Evolutionary conservation across 2,797 vertebrate species (phyloP), one percentile per base, ranked within the genome.

Genomic region (Ataeniobius toweri): DNA sequence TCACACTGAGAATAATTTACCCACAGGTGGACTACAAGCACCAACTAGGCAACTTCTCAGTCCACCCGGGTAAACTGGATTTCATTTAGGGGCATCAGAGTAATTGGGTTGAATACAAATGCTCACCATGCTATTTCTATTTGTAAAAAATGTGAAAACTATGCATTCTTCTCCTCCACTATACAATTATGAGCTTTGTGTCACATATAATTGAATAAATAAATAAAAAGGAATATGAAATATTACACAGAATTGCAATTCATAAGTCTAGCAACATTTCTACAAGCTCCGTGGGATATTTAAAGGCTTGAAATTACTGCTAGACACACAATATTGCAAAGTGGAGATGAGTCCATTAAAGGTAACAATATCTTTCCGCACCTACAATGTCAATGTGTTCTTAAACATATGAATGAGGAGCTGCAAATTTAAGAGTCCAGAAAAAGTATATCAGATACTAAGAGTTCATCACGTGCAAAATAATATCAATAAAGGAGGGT

Each of bases 401-500:
- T 76, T 51, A 81, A 84, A 82, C 71, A 76, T 67, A 84, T 72
- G 81, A 85, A 67, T 77, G 75, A 73, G 58, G 75, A 16, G 59
- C 50, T 48, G 71, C 51, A 80, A 87, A 90, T 88, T 85, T 79
- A 88, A 90, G 72, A 83, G 56, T 63, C 58, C 68, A 71, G 81
- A 75, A 88, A 89, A 41, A 86, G 28, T 46, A 83, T 83, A 82
- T 80, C 7, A 28, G 65, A 81, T 83, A 75, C 39, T 87, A 85
- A 86, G 71, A 75, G 77, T 74, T 82, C 77, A 80, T 85, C 83
- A 91, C 81, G 88, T 58, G 36, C 61, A 82, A 71, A 88, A 80
- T 89, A 76, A 87, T 83, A 85, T 88, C 88, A 87, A 82, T 85
- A 85, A 55, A 80, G 76, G 16, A 74, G 78, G 46, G 61, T 78